Conservation (phyloP, 2,113 vertebrate genomes). For the Epinephelus lanceolatus region DNA sequence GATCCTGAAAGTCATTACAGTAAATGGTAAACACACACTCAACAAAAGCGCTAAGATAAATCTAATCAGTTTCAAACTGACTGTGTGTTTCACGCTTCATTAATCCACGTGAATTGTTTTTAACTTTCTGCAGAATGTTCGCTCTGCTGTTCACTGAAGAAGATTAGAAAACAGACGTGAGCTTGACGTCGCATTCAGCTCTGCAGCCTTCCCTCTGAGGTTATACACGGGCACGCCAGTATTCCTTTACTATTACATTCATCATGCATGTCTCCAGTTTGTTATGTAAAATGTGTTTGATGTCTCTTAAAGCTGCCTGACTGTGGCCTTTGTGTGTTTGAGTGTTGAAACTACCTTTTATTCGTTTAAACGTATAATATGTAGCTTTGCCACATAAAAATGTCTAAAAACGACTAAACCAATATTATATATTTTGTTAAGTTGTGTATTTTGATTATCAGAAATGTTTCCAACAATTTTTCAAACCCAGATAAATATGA, state of each 20-base stretch:
- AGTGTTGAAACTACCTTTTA: not conserved
- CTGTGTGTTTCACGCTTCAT: not conserved
- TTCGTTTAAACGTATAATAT: not conserved
- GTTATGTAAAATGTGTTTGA: not conserved
- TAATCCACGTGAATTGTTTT: not conserved
- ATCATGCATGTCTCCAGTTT: not conserved
- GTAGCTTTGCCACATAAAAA: no score
- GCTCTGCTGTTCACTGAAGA: not conserved
- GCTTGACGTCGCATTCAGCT: not conserved
- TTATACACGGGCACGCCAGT: not conserved
- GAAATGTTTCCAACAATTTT: no score
- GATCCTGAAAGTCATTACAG: no score
- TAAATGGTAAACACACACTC: not conserved
- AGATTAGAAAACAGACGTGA: conserved; percentile 4
- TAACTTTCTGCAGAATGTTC: not conserved
- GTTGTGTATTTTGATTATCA: no score
- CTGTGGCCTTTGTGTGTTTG: not conserved
- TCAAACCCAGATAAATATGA: no score
- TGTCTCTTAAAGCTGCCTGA: not conserved
- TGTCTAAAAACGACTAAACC: no score
- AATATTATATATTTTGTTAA: no score
- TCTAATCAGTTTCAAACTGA: not conserved
- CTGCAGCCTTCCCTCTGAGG: not conserved
- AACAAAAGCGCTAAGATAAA: not conserved
- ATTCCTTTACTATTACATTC: not conserved